These are phyloP conservation scores for Listronotus bonariensis DNA, from an alignment of 1,140 invertebrate species.

Conservation along the genomic window DNA sequence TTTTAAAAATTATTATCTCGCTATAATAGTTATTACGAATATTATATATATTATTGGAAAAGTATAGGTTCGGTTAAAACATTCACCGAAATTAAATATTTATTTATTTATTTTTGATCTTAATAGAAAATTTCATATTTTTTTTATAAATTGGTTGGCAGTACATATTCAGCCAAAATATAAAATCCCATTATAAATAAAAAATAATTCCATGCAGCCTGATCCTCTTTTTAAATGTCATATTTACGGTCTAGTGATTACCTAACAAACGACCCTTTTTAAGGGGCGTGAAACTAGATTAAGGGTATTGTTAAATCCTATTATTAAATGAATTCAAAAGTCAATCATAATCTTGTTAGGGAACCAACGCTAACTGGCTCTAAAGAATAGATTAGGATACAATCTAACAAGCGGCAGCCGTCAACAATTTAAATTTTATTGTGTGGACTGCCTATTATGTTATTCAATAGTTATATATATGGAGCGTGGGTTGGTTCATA, in stretches of 20 bases:
- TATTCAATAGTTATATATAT: slow-evolving; percentile 1
- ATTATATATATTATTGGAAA: too few species aligned
- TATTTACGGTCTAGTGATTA: slow-evolving; percentile 45
- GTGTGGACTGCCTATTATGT: slow-evolving; percentile 8
- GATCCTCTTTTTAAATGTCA: slow-evolving; percentile 31
- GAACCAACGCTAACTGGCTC: slow-evolving; percentile 20
- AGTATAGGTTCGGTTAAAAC: too few species aligned
- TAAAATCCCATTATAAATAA: neutral
- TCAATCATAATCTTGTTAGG: slow-evolving; percentile 48
- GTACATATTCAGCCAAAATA: too few species aligned
- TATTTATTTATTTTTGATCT: too few species aligned
- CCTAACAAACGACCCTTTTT: slow-evolving; percentile 40
- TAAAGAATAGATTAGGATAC: slow-evolving; percentile 34
- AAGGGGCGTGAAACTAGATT: slow-evolving; percentile 52
- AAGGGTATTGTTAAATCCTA: slow-evolving; percentile 47
- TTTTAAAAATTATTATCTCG: too few species aligned
- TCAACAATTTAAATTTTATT: slow-evolving; percentile 31
- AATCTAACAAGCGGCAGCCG: slow-evolving; percentile 33
- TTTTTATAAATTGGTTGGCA: too few species aligned
- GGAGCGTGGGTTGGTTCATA: slow-evolving; percentile 19
- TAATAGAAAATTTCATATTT: too few species aligned
- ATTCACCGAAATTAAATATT: too few species aligned
- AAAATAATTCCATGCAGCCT: neutral
- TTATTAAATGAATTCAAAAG: slow-evolving; percentile 52
- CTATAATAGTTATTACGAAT: too few species aligned